Conservation (phyloP, 2,888 invertebrate genomes). For the Morinoia aosen region DNA sequence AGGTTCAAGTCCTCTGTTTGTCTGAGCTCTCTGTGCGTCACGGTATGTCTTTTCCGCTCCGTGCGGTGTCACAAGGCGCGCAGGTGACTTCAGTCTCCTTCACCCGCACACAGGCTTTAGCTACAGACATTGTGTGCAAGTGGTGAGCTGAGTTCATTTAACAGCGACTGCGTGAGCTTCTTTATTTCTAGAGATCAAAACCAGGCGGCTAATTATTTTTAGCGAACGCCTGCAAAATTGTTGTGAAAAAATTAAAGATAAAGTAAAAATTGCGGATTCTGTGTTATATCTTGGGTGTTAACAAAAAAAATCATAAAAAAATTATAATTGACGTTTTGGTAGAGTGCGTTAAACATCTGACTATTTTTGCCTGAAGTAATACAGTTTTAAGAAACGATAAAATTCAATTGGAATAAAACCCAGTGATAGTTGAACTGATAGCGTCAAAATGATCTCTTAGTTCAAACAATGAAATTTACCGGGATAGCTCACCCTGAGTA, state of each 20-base stretch:
- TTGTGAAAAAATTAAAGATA: no score
- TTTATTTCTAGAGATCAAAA: not conserved
- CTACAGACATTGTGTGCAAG: not conserved
- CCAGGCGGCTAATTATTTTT: no score
- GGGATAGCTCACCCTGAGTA: not conserved
- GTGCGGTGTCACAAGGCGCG: not conserved
- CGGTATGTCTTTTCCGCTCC: not conserved
- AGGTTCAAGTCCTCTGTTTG: no score
- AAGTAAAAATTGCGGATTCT: no score
- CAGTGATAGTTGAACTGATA: not conserved
- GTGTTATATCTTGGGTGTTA: not conserved
- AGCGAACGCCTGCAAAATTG: no score
- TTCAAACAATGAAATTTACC: not conserved
- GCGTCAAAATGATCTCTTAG: not conserved
- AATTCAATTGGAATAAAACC: not conserved
- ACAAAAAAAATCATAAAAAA: not conserved
- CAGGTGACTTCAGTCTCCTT: not conserved
- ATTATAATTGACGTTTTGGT: not conserved
- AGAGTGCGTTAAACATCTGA: not conserved
- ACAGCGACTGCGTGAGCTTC: not conserved
- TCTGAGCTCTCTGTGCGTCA: no score
- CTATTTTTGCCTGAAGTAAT: not conserved
- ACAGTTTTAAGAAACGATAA: not conserved
- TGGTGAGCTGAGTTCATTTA: not conserved
- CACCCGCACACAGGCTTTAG: not conserved